phyloP scores from a whole-genome alignment of 2,797 vertebrate species.

The Botia kubotai region DNA sequence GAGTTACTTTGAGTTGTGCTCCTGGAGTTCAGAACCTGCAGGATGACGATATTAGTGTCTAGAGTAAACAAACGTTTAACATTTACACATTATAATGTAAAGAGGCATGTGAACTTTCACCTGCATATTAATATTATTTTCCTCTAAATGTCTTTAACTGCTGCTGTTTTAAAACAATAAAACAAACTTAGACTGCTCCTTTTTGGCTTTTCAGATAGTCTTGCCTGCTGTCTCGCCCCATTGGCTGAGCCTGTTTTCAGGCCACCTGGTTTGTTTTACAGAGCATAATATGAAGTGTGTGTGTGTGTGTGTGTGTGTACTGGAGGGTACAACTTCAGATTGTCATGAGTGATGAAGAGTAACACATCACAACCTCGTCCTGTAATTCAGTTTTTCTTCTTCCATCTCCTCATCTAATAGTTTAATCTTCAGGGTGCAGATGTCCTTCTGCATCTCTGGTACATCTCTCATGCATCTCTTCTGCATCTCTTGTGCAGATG shows the following conservation, averaged over 20 bases:
- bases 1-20: too few relatives aligned
- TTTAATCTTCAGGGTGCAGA: slow-evolving; percentile 21
- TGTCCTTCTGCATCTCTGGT: too few relatives aligned
- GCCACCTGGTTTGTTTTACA: too few relatives aligned
- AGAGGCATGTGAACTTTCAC: slow-evolving; percentile 34
- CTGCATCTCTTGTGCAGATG: slow-evolving; percentile 8
- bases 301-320: too few relatives aligned
- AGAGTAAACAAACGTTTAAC: slow-evolving; percentile 30
- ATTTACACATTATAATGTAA: slow-evolving; percentile 9
- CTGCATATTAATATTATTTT: slow-evolving; percentile 24
- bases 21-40: too few relatives aligned
- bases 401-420: slow-evolving; percentile 2
- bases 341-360: background rate
- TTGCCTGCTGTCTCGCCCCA: too few relatives aligned
- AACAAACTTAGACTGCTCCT: too few relatives aligned
- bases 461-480: too few relatives aligned
- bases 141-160: slow-evolving; percentile 22
- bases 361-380: background rate
- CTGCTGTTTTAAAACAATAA: slow-evolving; percentile 25
- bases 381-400: background rate
- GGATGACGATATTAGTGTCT: background rate
- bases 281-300: background rate
- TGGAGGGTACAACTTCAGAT: too few relatives aligned
- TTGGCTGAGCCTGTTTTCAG: too few relatives aligned
- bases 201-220: too few relatives aligned